These are phyloP conservation scores for Lasioglossum figueresi DNA, from an alignment of 2,888 invertebrate genomes.

Conservation along the genomic window DNA sequence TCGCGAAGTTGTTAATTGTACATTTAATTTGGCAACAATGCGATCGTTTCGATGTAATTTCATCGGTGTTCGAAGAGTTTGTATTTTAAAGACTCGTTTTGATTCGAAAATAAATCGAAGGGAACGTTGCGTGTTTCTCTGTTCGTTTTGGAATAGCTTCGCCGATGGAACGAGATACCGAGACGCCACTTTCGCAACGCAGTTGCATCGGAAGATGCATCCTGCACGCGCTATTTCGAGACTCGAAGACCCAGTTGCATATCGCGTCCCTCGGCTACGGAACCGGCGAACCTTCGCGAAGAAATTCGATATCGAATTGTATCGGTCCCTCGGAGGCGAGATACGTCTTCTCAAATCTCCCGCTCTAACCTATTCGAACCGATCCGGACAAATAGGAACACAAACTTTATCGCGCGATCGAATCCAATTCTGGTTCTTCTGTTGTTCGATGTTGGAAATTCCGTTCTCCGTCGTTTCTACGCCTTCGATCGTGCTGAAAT, in stretches of 20 bases:
- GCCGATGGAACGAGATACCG: constrained; percentile 9
- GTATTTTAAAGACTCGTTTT: neutral
- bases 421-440: neutral
- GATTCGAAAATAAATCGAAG: constrained; percentile 2
- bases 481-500: neutral
- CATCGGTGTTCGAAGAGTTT: neutral
- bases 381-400: neutral
- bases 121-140: neutral
- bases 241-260: constrained; percentile 39
- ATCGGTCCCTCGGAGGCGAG: neutral
- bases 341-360: neutral
- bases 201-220: constrained; percentile 15
- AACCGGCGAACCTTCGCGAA: constrained; percentile 18
- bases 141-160: neutral
- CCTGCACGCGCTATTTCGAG: constrained; percentile 48
- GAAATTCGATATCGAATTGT: constrained; percentile 21
- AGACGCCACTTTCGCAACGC: neutral
- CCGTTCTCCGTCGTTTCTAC: neutral
- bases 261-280: constrained; percentile 27
- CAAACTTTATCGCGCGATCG: neutral
- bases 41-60: neutral
- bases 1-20: neutral
- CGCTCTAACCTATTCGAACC: neutral
- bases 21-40: neutral
- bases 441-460: neutral